These are phyloP conservation scores for Ptychobarbus kaznakovi DNA, from an alignment of 2,797 vertebrate genomes.

Conservation along the genomic window DNA sequence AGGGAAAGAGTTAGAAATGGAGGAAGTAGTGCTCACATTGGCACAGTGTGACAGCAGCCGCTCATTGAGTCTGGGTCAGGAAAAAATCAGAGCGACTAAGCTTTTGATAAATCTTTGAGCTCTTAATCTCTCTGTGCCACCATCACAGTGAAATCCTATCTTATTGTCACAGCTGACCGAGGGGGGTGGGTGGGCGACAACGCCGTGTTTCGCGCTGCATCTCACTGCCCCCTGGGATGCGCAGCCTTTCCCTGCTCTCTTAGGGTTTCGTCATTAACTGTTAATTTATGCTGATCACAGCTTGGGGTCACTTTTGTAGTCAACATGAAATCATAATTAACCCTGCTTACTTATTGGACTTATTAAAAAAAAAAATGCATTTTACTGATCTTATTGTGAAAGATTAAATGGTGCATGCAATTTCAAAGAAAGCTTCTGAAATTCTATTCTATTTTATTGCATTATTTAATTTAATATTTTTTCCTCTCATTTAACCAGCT, in stretches of 20 bases:
- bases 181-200: conserved; percentile 27
- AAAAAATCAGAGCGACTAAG: conserved; percentile 74
- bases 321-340: not conserved
- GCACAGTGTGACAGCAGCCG: conserved; percentile 66
- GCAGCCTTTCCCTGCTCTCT: not conserved
- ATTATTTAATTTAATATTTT: not conserved
- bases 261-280: not conserved
- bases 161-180: conserved; percentile 73
- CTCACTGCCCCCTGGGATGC: conserved; percentile 10
- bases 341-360: not conserved
- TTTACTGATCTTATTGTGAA: not conserved
- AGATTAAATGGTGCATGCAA: not conserved
- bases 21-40: conserved; percentile 38
- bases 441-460: not conserved
- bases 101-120: conserved; percentile 81
- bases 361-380: not conserved
- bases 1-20: not conserved
- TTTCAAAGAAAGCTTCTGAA: not conserved
- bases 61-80: conserved; percentile 65
- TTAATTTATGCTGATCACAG: conserved; percentile 11
- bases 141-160: conserved; percentile 77
- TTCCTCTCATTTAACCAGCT: not conserved
- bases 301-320: not conserved
- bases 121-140: conserved; percentile 74
- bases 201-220: conserved; percentile 50